phyloP scores from a whole-genome alignment of 2,797 vertebrate genomes.

The Ceryle rudis region DNA sequence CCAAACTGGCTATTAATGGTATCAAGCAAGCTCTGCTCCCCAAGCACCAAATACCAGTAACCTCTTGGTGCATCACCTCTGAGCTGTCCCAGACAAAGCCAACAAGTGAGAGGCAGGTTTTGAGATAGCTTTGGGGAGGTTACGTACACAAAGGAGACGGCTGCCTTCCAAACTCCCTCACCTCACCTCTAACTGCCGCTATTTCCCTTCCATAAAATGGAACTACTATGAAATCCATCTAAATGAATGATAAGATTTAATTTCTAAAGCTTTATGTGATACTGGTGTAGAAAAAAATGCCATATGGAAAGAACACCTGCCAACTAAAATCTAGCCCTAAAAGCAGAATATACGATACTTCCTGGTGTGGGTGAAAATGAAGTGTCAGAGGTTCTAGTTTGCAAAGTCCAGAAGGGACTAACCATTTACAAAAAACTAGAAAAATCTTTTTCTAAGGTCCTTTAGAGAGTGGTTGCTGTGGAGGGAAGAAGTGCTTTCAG shows the following conservation, averaged over 20 bases:
- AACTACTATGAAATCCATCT: neutral
- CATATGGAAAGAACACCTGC: constrained; percentile 43
- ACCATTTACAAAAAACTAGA: neutral
- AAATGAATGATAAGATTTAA: neutral
- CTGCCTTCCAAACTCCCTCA: neutral
- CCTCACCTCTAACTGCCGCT: neutral
- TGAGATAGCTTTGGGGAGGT: neutral
- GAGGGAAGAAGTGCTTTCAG: neutral
- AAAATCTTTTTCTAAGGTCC: neutral
- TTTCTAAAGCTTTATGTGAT: constrained; percentile 11
- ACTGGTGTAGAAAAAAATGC: neutral
- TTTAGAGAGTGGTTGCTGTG: neutral
- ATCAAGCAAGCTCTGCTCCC: neutral
- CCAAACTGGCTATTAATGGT: neutral
- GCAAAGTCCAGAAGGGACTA: neutral
- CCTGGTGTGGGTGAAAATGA: constrained; percentile 3
- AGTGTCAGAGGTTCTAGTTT: constrained; percentile 19
- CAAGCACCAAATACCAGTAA: neutral
- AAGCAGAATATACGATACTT: neutral
- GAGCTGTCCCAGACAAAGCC: neutral
- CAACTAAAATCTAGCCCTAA: constrained; percentile 19
- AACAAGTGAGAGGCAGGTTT: neutral
- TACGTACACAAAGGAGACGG: neutral
- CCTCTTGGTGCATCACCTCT: neutral
- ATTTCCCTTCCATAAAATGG: neutral